A percentile compares a stretch with the other conserved stretches of the same genome.
phyloP scores from a whole-genome alignment of 2,888 invertebrate genomes.

The Thymelicus sylvestris region DNA sequence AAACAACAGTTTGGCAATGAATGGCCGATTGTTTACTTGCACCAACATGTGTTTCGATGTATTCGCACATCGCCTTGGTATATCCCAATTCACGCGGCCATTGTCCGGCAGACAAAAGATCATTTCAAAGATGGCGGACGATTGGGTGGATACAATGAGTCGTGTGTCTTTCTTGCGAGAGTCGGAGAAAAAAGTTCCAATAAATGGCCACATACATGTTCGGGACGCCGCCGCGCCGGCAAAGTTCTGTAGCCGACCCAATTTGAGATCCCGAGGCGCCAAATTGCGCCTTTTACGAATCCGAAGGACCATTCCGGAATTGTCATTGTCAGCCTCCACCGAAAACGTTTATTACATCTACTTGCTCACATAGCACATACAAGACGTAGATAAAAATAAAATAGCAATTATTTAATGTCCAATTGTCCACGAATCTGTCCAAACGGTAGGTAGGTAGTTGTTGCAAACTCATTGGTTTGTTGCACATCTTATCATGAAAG shows the following conservation, averaged over 20 bases:
- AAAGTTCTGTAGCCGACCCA: constrained; percentile 50
- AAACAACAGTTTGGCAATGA: constrained; percentile 50
- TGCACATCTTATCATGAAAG: no score
- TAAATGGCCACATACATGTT: constrained; percentile 39
- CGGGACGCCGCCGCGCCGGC: constrained; percentile 11
- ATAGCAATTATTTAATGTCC: no score
- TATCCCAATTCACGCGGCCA: constrained; percentile 70
- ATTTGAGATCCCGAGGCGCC: constrained; percentile 56
- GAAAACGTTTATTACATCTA: constrained; percentile 20
- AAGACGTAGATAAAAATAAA: background rate
- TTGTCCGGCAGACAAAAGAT: constrained; percentile 72
- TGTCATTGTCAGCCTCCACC: constrained; percentile 21
- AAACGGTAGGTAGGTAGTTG: no score
- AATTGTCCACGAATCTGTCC: no score
- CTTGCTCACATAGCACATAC: constrained; percentile 2
- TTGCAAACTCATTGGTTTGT: no score
- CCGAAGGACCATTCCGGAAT: constrained; percentile 45
- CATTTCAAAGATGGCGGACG: constrained; percentile 57
- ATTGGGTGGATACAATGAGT: constrained; percentile 44
- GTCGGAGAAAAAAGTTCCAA: constrained; percentile 38
- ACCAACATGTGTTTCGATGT: constrained; percentile 57
- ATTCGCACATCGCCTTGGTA: constrained; percentile 55
- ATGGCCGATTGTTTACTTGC: constrained; percentile 59
- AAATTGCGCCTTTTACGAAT: constrained; percentile 59
- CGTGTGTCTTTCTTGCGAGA: constrained; percentile 43